Conservation (phyloP, 2,797 vertebrate species). For the Tadarida brasiliensis region DNA sequence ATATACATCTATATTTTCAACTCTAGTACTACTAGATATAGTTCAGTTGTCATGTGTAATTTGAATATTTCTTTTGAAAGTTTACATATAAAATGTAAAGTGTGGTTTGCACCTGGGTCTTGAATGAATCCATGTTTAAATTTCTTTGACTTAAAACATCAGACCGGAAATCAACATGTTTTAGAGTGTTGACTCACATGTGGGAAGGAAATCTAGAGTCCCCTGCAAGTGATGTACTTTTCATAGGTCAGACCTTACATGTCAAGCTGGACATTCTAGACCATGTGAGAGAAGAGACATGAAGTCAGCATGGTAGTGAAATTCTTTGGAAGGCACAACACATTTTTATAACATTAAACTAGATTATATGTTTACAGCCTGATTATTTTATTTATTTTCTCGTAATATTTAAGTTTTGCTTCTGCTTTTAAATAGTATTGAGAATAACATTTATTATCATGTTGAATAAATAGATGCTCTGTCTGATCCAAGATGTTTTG, state of each 20-base stretch:
- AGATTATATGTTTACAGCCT: neutral
- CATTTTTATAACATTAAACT: neutral
- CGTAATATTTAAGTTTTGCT: neutral
- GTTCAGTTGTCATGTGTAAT: neutral
- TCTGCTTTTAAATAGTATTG: neutral
- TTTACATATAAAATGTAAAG: constrained; percentile 19
- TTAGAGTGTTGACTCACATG: neutral
- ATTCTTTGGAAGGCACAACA: neutral
- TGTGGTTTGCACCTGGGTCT: neutral
- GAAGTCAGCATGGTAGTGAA: neutral
- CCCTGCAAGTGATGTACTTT: neutral
- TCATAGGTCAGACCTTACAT: neutral
- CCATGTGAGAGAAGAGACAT: neutral
- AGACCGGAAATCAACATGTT: neutral
- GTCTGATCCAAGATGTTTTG: neutral
- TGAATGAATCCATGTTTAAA: constrained; percentile 29
- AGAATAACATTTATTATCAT: neutral
- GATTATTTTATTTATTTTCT: neutral
- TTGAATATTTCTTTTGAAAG: neutral
- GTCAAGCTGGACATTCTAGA: neutral
- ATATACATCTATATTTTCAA: neutral
- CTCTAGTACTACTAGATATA: neutral
- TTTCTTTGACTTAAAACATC: constrained; percentile 12
- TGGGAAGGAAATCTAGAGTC: neutral
- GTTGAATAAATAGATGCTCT: neutral